These are phyloP conservation scores for Rhogogaster chlorosoma DNA, from an alignment of 2,888 invertebrate species.

Conservation along the genomic window DNA sequence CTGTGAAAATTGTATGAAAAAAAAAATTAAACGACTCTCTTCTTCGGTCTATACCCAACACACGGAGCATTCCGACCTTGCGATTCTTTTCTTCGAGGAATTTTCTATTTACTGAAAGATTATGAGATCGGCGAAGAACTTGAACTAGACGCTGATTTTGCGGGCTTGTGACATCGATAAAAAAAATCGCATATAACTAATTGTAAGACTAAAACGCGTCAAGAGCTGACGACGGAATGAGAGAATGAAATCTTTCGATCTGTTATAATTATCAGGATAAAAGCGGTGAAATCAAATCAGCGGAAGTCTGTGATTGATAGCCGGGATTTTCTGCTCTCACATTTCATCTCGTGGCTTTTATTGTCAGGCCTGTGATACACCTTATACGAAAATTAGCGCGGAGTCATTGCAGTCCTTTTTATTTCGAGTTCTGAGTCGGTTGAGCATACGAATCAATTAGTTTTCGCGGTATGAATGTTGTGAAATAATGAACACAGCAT, in stretches of 20 bases:
- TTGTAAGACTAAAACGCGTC: neutral
- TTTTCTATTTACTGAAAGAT: neutral
- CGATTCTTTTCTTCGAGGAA: neutral
- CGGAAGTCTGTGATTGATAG: neutral
- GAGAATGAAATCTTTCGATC: neutral
- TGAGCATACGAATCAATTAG: neutral
- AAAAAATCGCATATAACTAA: neutral
- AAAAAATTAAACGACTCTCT: constrained; percentile 13
- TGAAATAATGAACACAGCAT: neutral
- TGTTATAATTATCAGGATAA: neutral
- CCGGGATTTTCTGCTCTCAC: neutral
- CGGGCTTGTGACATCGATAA: neutral
- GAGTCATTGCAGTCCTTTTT: neutral
- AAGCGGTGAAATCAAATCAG: neutral
- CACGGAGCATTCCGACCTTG: neutral
- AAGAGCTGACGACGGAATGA: neutral
- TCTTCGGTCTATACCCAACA: neutral
- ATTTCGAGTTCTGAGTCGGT: neutral
- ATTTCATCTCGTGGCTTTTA: neutral
- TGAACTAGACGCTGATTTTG: neutral
- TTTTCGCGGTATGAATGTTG: neutral
- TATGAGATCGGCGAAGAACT: neutral
- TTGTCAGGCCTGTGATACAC: neutral
- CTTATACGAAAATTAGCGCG: neutral
- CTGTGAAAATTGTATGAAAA: constrained; percentile 36